Evolutionary conservation across 2,797 vertebrate genomes (phyloP).

Genomic region (Molossus molossus): DNA sequence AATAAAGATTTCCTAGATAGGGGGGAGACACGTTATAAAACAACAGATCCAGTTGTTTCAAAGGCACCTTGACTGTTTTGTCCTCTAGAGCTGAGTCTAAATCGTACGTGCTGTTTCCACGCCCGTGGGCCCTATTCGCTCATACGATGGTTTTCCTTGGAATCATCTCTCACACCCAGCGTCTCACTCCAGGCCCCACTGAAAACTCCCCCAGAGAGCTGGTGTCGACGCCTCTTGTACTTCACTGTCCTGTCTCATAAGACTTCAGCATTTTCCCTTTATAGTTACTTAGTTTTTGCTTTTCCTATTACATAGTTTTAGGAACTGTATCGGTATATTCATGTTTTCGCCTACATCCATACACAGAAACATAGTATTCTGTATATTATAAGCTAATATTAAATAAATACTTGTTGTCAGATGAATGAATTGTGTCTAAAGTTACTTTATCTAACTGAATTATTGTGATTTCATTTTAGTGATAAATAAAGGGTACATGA

Average conservation of each 20-base stretch:
- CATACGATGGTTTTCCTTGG: neutral
- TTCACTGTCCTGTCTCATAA: neutral
- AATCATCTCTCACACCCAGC: too few relatives aligned
- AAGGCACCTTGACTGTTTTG: neutral
- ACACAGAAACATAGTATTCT: neutral
- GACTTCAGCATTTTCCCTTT: neutral
- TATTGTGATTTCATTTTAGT: neutral
- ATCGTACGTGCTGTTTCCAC: too few relatives aligned
- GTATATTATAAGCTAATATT: neutral
- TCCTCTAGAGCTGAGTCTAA: neutral
- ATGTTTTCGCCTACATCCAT: neutral
- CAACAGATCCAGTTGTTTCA: neutral
- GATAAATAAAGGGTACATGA: neutral
- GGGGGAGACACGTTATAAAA: neutral
- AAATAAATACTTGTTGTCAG: neutral
- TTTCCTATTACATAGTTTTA: neutral
- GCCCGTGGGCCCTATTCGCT: neutral
- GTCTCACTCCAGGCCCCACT: fast-evolving
- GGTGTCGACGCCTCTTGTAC: neutral
- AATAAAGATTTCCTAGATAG: neutral
- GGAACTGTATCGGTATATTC: neutral
- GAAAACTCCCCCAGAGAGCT: neutral
- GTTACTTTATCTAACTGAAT: neutral
- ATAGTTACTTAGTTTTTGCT: neutral
- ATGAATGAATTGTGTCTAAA: neutral